Conservation (phyloP, 2,113 vertebrate genomes). For the Hypocryptadius cinnamomeus region DNA sequence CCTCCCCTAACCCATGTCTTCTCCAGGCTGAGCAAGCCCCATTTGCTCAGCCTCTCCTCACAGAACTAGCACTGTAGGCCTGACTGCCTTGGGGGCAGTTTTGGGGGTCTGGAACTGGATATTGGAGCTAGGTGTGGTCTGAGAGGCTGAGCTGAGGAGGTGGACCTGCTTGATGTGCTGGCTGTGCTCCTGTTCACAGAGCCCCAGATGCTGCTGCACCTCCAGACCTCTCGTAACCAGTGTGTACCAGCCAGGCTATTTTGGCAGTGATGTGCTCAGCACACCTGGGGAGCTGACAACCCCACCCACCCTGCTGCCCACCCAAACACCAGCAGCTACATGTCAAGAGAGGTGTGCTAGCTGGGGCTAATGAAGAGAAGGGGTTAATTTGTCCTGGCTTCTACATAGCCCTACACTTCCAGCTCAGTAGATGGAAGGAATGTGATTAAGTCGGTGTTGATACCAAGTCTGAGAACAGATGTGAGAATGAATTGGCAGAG, state of each 20-base stretch:
- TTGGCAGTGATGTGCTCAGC: not conserved
- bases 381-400: slow-evolving; percentile 1
- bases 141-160: not conserved
- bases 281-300: not conserved
- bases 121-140: not conserved
- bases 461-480: slow-evolving; percentile 40
- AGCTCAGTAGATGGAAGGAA: slow-evolving; percentile 34
- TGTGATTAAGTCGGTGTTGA: slow-evolving; percentile 9
- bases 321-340: not conserved
- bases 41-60: not conserved
- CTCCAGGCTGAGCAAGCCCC: not conserved
- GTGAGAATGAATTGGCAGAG: slow-evolving; percentile 42
- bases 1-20: not conserved
- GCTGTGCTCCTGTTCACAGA: not conserved
- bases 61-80: not conserved
- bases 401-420: not conserved
- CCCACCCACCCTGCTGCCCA: not conserved
- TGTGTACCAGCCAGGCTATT: not conserved
- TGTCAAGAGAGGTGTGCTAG: not conserved
- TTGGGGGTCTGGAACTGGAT: not conserved
- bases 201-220: not conserved
- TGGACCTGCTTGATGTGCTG: not conserved
- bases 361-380: not conserved
- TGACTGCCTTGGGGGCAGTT: not conserved
- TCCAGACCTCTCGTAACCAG: not conserved